Percentiles rank a stretch among this genome's conserved stretches.
These are phyloP conservation scores for Lepilemur ruficaudatus DNA, from an alignment of 2,797 vertebrate species.

Conservation along the genomic window DNA sequence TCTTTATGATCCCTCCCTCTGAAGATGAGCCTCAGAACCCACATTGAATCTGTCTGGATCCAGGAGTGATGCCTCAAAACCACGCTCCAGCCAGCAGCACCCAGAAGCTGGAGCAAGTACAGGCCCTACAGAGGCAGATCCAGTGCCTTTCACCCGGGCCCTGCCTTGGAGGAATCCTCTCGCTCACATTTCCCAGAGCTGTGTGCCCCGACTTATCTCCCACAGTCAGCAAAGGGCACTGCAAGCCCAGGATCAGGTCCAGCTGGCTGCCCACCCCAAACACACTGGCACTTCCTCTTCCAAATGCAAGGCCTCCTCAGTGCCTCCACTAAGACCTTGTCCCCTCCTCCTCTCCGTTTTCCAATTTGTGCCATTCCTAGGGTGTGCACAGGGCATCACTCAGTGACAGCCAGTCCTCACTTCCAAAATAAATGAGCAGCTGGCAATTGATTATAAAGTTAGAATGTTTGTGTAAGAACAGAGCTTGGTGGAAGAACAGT, in stretches of 20 bases:
- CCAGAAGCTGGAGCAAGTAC: background rate
- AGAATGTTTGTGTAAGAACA: background rate
- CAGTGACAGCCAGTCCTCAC: background rate
- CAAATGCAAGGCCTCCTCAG: background rate
- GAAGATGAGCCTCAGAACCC: background rate
- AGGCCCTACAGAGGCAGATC: background rate
- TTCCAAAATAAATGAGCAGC: background rate
- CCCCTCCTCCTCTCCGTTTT: background rate
- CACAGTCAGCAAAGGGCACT: background rate
- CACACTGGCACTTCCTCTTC: background rate
- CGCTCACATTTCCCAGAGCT: background rate
- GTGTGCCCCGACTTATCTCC: too few species aligned
- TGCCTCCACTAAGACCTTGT: background rate
- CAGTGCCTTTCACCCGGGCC: background rate
- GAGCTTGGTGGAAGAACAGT: background rate
- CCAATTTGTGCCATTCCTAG: background rate
- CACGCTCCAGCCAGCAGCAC: background rate
- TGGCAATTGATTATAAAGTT: background rate
- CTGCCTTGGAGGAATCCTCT: background rate
- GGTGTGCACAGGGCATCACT: background rate
- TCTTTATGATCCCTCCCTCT: background rate
- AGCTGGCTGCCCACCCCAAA: background rate
- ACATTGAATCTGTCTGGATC: background rate
- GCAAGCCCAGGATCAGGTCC: background rate
- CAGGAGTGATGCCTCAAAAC: background rate